Evolutionary conservation across 2,113 vertebrate genomes (phyloP).

Genomic region (Vulpes lagopus): DNA sequence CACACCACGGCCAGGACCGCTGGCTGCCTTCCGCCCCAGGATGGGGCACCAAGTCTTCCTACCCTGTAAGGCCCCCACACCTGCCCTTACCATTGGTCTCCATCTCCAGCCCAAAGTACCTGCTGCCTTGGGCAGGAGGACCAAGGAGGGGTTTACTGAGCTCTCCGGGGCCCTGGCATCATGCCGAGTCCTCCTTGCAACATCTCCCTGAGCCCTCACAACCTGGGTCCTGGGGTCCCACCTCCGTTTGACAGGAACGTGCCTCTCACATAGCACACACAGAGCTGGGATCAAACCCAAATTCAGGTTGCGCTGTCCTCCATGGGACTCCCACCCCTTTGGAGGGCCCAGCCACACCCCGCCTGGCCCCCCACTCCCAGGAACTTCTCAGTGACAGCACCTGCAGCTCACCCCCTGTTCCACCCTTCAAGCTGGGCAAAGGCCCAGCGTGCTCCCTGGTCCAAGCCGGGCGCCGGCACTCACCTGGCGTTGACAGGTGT

Average conservation of each 20-base stretch:
- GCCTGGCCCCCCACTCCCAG: not conserved
- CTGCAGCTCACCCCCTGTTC: not conserved
- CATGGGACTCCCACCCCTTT: not conserved
- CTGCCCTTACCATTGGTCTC: not conserved
- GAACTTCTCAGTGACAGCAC: not conserved
- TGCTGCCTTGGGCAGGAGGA: not conserved
- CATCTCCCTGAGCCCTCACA: not conserved
- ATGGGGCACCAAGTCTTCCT: not conserved
- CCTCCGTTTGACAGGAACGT: not conserved
- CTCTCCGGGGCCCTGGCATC: not conserved
- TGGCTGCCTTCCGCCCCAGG: not conserved
- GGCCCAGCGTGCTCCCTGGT: not conserved
- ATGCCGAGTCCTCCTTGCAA: not conserved
- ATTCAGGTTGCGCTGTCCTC: not conserved
- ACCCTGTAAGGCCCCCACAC: not conserved
- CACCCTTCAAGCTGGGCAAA: not conserved
- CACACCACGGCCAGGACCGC: not conserved
- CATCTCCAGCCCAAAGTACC: not conserved
- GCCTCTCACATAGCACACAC: not conserved
- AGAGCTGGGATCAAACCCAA: not conserved
- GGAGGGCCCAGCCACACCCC: not conserved
- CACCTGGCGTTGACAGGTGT: conserved; percentile 96
- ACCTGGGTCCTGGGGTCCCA: not conserved
- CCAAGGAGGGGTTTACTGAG: not conserved
- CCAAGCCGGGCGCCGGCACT: not conserved